phyloP scores from a whole-genome alignment of 2,113 vertebrate genomes.

The Empidonax traillii region DNA sequence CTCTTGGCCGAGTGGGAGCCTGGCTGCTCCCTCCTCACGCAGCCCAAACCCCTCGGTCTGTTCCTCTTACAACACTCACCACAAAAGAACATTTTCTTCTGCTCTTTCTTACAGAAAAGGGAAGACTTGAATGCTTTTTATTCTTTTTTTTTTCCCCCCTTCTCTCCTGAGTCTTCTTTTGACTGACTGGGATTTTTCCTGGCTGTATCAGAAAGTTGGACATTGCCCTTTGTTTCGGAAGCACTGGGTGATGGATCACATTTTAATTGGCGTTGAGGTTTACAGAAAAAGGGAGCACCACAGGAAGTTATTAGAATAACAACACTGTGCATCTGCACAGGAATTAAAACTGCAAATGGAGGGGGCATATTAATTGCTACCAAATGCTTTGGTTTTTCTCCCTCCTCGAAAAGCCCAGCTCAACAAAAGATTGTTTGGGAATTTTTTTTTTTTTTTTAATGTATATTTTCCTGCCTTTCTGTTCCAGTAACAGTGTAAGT shows the following conservation, averaged over 20 bases:
- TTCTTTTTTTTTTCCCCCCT: background rate
- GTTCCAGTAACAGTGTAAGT: background rate
- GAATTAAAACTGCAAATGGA: constrained; percentile 38
- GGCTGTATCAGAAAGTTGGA: constrained; percentile 33
- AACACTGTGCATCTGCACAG: constrained; percentile 53
- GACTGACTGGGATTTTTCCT: constrained; percentile 11
- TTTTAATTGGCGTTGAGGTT: constrained; percentile 67
- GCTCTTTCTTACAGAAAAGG: background rate
- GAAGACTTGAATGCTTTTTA: background rate
- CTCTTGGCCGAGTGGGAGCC: background rate
- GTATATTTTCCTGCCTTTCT: background rate
- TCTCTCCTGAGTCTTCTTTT: background rate
- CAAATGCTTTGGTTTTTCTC: constrained; percentile 44
- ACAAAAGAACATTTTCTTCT: constrained; percentile 47
- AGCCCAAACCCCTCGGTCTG: background rate
- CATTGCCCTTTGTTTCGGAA: constrained; percentile 41
- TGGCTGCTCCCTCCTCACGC: background rate
- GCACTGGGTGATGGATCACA: constrained; percentile 57
- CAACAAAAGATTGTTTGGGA: background rate
- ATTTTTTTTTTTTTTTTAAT: background rate
- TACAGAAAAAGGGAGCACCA: constrained; percentile 55
- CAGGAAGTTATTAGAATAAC: constrained; percentile 70
- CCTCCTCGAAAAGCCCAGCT: background rate
- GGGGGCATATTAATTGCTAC: constrained; percentile 45
- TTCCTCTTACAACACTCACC: background rate